Conservation (phyloP, 2,113 vertebrate species). For the Amphilophus citrinellus region DNA sequence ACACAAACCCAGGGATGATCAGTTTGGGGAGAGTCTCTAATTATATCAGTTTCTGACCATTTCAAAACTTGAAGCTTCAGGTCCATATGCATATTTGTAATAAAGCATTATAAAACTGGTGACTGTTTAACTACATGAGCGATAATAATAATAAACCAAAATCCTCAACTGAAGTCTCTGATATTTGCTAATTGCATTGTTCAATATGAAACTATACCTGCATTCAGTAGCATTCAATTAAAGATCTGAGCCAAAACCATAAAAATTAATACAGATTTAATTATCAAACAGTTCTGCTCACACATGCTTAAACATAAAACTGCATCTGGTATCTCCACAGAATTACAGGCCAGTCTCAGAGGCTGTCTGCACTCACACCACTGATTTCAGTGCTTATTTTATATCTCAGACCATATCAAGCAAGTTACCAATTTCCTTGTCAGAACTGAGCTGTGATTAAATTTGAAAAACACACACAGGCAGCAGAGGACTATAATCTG, state of each 20-base stretch:
- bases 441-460: slow-evolving; percentile 31
- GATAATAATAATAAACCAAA: background rate
- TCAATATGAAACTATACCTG: background rate
- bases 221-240: background rate
- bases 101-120: background rate
- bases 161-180: background rate
- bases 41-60: no score
- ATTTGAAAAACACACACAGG: slow-evolving; percentile 40
- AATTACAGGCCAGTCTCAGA: background rate
- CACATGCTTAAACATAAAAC: background rate
- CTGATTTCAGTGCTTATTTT: background rate
- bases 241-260: background rate
- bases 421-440: slow-evolving; percentile 21
- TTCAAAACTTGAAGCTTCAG: background rate
- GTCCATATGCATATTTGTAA: background rate
- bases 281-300: background rate
- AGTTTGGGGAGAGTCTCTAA: no score
- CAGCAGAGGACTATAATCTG: slow-evolving; percentile 49
- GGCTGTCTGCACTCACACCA: background rate
- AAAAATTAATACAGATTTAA: background rate
- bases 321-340: background rate
- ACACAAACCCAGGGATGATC: background rate
- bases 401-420: background rate
- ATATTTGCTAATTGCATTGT: background rate
- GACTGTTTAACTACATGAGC: background rate